Base-by-base conservation (phyloP, 2,797 vertebrate genomes). In the Coreius guichenoti region DNA sequence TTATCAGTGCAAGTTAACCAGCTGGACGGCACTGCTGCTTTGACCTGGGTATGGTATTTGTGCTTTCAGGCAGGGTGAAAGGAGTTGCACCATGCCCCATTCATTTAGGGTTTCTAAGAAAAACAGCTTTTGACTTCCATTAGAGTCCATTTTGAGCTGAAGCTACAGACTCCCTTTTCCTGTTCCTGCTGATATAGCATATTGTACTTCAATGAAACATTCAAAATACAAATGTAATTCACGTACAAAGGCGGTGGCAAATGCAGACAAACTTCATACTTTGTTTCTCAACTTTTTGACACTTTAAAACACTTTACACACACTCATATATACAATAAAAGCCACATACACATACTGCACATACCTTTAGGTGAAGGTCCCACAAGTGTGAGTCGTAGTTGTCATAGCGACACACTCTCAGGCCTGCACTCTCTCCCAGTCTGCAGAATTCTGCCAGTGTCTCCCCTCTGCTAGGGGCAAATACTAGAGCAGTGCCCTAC, bases 371-470 rank as follows among this genome's bases (percentile, higher is more conserved):
- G 94, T 99, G 98, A 93, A 97, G 95, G 94, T 97, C 95, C 95
- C 96, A 99, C 95, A 99, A 96, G 93, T 97, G 95, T 91, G 97
- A 94, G 88, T 99, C 98, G 73, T 99, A 99, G 96, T 97, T 97
- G 95, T 97, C 96, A 93, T 96, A 96, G 92, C 96, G 97, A 92
- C 96, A 95, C 92, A 98, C 89, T 81, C 89, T 95, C 91, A 99
- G 96, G 91, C 97, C 97, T 17, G 95, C 95, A 93, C 95, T 95
- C 94, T 96, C 96, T 90, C 98, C 97, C 95, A 99, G 95, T 86
- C 94, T 95, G 95, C 96, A 97, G 92, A 99, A 99, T 93, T 97
- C 95, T 88, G 92, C 94, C 92, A 99, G 94, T 89, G 98, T 99
- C 89, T 96, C 95, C 90, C 98, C 98, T 93, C 98, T 95, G 86